Evolutionary conservation across 2,797 vertebrate genomes (phyloP).

Genomic region (Cynodonichthys magdalenae): DNA sequence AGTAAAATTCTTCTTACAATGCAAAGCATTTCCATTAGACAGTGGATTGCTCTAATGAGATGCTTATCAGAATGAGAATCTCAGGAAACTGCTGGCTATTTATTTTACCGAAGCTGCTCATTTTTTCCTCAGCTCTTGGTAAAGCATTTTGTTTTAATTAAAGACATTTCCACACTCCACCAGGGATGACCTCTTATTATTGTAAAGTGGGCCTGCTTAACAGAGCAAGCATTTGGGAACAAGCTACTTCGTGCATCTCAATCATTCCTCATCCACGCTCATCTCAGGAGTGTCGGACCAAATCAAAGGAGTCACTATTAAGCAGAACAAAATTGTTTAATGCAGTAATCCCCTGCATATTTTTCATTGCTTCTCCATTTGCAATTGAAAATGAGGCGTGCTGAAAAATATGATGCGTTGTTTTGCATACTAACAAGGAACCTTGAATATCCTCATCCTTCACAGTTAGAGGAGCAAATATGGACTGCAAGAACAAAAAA

Average conservation of each 20-base stretch:
- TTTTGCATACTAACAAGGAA: slow-evolving; percentile 77
- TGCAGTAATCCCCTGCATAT: slow-evolving; percentile 73
- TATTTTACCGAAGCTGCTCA: slow-evolving; percentile 63
- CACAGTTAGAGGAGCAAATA: slow-evolving; percentile 45
- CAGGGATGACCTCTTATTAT: slow-evolving; percentile 74
- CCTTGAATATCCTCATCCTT: slow-evolving; percentile 64
- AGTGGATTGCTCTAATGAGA: slow-evolving; percentile 70
- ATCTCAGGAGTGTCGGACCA: slow-evolving; percentile 60
- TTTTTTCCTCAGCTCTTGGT: slow-evolving; percentile 67
- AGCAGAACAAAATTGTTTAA: slow-evolving; percentile 81
- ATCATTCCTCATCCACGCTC: slow-evolving; percentile 67
- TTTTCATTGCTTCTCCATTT: slow-evolving; percentile 60
- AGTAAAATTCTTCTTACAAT: slow-evolving; percentile 34
- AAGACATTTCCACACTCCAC: slow-evolving; percentile 79
- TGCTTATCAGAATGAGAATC: slow-evolving; percentile 75
- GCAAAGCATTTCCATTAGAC: slow-evolving; percentile 52
- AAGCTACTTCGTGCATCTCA: slow-evolving; percentile 67
- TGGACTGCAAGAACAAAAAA: slow-evolving; percentile 46
- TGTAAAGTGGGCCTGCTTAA: slow-evolving; percentile 70
- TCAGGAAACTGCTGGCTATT: slow-evolving; percentile 75
- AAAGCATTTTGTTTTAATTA: slow-evolving; percentile 85
- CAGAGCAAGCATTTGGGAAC: slow-evolving; percentile 56
- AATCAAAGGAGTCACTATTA: slow-evolving; percentile 79
- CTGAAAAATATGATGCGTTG: slow-evolving; percentile 66
- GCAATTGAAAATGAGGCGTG: slow-evolving; percentile 63